Percentiles rank a stretch among this genome's conserved stretches.
Evolutionary conservation across 2,888 invertebrate genomes (phyloP).

Genomic region (Epirrhoe alternata): DNA sequence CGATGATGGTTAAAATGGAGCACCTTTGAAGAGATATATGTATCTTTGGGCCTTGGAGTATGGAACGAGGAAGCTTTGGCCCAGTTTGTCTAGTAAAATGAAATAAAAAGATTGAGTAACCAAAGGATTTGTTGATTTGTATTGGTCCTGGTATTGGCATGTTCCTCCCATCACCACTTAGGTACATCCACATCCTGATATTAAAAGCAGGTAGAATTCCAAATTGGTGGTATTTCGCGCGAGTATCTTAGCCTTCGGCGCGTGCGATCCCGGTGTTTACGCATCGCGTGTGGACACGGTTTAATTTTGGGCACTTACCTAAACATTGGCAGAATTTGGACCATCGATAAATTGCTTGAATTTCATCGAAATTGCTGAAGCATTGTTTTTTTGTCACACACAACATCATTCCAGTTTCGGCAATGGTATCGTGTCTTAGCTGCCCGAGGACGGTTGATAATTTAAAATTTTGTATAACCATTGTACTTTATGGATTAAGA

Average conservation of each 20-base stretch:
- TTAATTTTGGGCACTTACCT: conserved; percentile 32
- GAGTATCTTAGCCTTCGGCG: conserved; percentile 31
- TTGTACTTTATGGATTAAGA: no score
- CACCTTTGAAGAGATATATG: no score
- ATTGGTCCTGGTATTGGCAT: not conserved
- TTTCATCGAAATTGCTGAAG: conserved; percentile 19
- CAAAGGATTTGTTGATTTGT: not conserved
- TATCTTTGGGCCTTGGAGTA: no score
- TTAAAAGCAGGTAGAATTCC: conserved; percentile 20
- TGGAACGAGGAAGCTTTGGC: no score
- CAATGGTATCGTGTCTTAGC: no score
- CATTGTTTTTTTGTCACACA: conserved; percentile 1
- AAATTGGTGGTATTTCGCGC: conserved; percentile 13
- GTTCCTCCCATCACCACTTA: not conserved
- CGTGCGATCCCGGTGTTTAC: conserved; percentile 36
- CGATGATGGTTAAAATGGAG: no score
- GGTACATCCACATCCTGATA: not conserved
- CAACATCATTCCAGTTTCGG: no score
- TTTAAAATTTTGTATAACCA: no score
- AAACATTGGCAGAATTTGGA: conserved; percentile 11
- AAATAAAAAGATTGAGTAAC: no score
- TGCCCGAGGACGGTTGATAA: no score
- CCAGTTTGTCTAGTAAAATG: no score
- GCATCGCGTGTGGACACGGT: conserved; percentile 39
- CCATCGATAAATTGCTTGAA: conserved; percentile 32